Evolutionary conservation across 2,113 vertebrate species (phyloP), one percentile per base, ranked within the genome.

Genomic region (Percopsis transmontana): DNA sequence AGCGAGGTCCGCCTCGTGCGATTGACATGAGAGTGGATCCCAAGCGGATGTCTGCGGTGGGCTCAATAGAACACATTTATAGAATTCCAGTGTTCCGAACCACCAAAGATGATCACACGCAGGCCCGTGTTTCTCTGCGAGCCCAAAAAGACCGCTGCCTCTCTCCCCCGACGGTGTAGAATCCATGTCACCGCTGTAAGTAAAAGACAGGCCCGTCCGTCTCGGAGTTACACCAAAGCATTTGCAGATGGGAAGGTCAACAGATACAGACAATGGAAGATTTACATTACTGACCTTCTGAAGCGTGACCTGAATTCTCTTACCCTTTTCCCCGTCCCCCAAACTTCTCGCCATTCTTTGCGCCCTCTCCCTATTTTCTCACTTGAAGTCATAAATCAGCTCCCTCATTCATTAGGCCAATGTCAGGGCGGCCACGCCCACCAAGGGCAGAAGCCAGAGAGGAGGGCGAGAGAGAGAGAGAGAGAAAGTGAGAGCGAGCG

Each of bases 301-400:
- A 55, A 5, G 20, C 11, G 27, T 69, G 79, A 85, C 77, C 72
- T 24, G 5, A 3, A 12, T 62, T 66, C 56, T 51, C 64, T 16
- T 57, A 64, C 70, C 65, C 77, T 80, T 73, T 68, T 68, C 42
- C 55, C 6, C 18, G 13, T 64, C 42, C 63, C 71, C 61, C 62
- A 47, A n/a, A 45, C 45, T 21, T 61, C 42, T 42, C 15, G 2
- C 13, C 15, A 21, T 66, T 27, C 23, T 69, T 21, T 33, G 20
- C 63, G 59, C 23, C 58, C 44, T 41, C 51, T 24, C 58, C 69
- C 68, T 57, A 47, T 19, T 62, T 42, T 44, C 38, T 58, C 7
- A 42, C 57, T 55, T 39, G 18, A 13, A 14, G 66, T 69, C 73
- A 92, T 92, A 87, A 92, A 92, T 93, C 92, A 93, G 82, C 20